Evolutionary conservation across 92 coral and sea anemone species (phyloP), one percentile per base, ranked within the genome.

Genomic region (Paramuricea clavata): DNA sequence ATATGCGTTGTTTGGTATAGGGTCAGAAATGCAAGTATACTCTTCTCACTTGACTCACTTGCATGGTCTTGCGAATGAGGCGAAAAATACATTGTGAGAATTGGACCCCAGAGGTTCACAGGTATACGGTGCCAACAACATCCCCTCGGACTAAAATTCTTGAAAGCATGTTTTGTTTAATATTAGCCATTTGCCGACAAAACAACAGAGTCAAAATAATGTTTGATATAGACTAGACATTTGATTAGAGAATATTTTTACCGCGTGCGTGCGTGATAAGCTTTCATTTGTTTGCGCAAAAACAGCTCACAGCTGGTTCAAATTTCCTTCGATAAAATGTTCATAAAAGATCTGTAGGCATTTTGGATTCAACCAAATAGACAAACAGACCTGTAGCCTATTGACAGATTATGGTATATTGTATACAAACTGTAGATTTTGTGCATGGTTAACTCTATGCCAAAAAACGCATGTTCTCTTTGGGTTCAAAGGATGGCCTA

Each of bases 231-330:
- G 17, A 47, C 21, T 21, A 54, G 62, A 54, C 19, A 5, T 54
- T 54, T 54, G 62, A 54, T 21, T 54, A 17, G 0, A 54, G 5
- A 54, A 54, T 13, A 54, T 54, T 23, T 54, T 65, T 33, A 25
- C 39, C 19, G 64, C 26, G 72, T 33, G 72, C 39, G 72, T 33
- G 39, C 21, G 21, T 65, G 72, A 65, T 65, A 65, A 65, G 72
- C 27, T 54, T 54, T 47, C 52, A 22, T 60, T 60, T 60, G 68
- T 60, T 60, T 60, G 68, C 36, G 22, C 72, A 12, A 31, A 52
- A 65, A 65, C 23, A 39, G 39, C 31, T 31, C 41, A 28, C 72
- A 65, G 72, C 72, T 65, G 72, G 72, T 65, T 65, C 13, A 33
- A 31, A 65, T 65, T 65, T 65, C 39, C 72, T 31, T 65, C 72